Conservation (phyloP, 2,797 vertebrate genomes). For the Perodicticus potto region DNA sequence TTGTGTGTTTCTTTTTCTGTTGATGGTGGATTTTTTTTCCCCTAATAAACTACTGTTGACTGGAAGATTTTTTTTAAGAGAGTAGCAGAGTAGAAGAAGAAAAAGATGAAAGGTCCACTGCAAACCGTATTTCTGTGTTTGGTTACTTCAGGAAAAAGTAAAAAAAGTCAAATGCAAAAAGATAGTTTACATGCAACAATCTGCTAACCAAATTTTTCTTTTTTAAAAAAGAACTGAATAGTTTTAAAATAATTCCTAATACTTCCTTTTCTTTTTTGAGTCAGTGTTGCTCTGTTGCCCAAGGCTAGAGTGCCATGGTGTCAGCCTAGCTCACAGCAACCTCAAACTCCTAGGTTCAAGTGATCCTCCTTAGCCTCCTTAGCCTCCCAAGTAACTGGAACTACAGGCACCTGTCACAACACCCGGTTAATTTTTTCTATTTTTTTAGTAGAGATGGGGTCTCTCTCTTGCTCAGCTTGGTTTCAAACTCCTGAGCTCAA, state of each 20-base stretch:
- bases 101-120: neutral
- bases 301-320: too few species aligned
- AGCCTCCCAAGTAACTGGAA: too few species aligned
- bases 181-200: neutral
- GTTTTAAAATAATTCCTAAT: neutral
- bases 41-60: neutral
- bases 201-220: neutral
- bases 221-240: neutral
- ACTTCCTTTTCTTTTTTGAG: neutral
- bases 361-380: too few species aligned
- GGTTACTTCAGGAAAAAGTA: neutral
- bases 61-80: neutral
- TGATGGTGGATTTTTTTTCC: neutral
- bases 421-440: too few species aligned
- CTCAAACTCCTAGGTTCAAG: too few species aligned
- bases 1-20: neutral
- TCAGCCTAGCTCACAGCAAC: too few species aligned
- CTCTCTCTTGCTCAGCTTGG: too few species aligned
- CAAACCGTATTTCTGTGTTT: neutral
- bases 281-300: too few species aligned
- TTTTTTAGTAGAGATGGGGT: too few species aligned
- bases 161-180: constrained; percentile 14
- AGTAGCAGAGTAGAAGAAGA: neutral
- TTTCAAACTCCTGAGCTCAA: too few species aligned
- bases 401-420: too few species aligned